A percentile compares a stretch with the other conserved stretches of the same genome.
phyloP scores from a whole-genome alignment of 2,888 invertebrate species.

The Cyaniris semiargus region DNA sequence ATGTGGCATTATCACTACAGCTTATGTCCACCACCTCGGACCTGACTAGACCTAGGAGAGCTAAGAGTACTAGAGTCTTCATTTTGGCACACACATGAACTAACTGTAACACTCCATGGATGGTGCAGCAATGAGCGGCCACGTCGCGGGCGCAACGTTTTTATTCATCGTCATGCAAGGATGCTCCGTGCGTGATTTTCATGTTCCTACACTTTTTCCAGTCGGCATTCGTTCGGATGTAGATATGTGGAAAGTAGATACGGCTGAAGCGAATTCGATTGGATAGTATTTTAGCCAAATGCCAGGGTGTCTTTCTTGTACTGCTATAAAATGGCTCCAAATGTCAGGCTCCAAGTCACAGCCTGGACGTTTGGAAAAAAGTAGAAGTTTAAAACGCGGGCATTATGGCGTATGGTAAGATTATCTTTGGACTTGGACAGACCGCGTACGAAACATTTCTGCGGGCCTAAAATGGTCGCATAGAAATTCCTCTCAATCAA shows the following conservation, averaged over 20 bases:
- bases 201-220: constrained; percentile 65
- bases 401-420: too few relatives aligned
- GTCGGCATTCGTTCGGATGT: constrained; percentile 40
- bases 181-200: constrained; percentile 60
- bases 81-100: constrained; percentile 65
- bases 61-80: constrained; percentile 64
- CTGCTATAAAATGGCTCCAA: too few relatives aligned
- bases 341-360: too few relatives aligned
- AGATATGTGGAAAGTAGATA: not conserved
- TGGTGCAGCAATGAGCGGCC: constrained; percentile 71
- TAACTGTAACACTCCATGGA: constrained; percentile 70
- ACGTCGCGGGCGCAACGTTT: constrained; percentile 67
- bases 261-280: not conserved
- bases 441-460: too few relatives aligned
- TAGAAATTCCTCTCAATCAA: too few relatives aligned
- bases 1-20: constrained; percentile 83
- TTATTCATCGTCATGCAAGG: constrained; percentile 76
- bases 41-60: constrained; percentile 58
- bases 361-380: too few relatives aligned
- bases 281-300: not conserved
- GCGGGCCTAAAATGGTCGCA: too few relatives aligned
- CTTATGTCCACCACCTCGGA: constrained; percentile 63
- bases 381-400: too few relatives aligned
- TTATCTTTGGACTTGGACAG: too few relatives aligned
- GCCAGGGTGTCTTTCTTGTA: too few relatives aligned